phyloP scores from a whole-genome alignment of 1,140 invertebrate species.

The Leptinotarsa undecemlineata region DNA sequence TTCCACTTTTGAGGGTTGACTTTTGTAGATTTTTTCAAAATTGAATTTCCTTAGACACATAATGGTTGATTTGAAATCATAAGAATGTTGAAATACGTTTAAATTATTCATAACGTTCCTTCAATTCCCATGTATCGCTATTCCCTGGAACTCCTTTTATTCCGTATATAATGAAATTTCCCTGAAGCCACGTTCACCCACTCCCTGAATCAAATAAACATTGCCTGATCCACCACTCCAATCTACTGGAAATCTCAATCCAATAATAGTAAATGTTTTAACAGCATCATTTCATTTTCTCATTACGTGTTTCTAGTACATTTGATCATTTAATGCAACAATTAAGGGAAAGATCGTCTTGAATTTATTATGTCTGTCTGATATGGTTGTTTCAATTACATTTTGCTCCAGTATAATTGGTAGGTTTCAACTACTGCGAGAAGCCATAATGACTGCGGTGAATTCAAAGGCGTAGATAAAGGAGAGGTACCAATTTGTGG shows the following conservation, averaged over 20 bases:
- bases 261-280: conserved; percentile 29
- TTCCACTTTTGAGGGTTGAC: no score
- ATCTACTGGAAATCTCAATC: conserved; percentile 20
- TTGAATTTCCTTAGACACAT: no score
- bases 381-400: conserved; percentile 19
- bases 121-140: no score
- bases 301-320: conserved; percentile 24
- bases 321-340: conserved; percentile 21
- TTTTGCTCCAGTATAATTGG: conserved; percentile 9
- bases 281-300: conserved; percentile 23
- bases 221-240: conserved; percentile 15
- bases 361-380: conserved; percentile 17
- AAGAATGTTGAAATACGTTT: no score
- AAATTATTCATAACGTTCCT: no score
- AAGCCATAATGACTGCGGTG: conserved; percentile 22
- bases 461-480: not conserved
- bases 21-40: no score
- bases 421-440: not conserved
- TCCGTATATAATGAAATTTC: no score
- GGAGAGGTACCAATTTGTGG: no score
- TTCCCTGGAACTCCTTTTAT: no score
- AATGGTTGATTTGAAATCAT: no score
- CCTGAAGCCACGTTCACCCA: no score
- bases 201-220: not conserved
- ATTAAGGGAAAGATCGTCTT: conserved; percentile 17